Conservation (phyloP, 1,140 invertebrate genomes). For the Lepidurus apus region DNA sequence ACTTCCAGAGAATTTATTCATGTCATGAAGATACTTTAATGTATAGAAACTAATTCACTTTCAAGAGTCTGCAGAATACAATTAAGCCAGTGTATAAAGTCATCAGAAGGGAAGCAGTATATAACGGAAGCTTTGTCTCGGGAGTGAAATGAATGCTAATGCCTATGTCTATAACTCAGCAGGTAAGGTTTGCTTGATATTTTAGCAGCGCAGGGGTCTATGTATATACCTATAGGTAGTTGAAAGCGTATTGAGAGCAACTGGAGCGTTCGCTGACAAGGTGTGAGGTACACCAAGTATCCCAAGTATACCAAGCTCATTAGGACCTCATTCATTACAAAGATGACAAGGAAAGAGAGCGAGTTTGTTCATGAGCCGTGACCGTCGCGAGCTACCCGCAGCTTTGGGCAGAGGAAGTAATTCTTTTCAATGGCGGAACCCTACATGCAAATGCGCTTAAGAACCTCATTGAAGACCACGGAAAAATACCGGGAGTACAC, state of each 20-base stretch:
- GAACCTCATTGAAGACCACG: conserved; percentile 10
- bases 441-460: conserved; percentile 15
- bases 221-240: not conserved
- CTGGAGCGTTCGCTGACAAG: not conserved
- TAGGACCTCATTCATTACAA: not conserved
- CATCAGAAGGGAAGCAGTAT: not conserved
- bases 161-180: not conserved
- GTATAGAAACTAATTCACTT: no score
- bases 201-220: not conserved
- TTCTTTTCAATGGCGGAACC: not conserved
- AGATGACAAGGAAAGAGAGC: not conserved
- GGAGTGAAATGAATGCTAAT: not conserved
- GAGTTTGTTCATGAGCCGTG: not conserved
- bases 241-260: not conserved
- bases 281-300: not conserved
- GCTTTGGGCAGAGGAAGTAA: conserved; percentile 4
- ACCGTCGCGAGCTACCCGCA: not conserved
- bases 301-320: not conserved
- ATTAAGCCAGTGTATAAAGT: no score
- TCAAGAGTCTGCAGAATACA: no score
- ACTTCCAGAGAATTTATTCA: no score
- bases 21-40: no score
- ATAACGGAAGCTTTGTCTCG: not conserved
- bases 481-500: not conserved
- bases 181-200: not conserved